Conservation (phyloP, 2,797 vertebrate genomes). For the Syngnathus acus region DNA sequence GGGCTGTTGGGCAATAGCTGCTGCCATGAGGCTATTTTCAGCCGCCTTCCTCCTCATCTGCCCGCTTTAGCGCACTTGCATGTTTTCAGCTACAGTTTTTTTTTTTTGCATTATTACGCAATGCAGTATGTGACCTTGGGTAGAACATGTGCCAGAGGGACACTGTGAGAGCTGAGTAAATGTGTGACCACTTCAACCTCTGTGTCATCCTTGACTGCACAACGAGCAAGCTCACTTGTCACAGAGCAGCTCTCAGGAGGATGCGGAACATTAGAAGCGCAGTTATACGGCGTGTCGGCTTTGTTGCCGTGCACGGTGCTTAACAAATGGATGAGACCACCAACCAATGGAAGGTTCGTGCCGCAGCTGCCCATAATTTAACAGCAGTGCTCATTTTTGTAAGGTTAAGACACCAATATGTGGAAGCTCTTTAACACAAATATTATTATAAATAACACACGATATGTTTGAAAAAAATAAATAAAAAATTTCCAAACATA, state of each 20-base stretch:
- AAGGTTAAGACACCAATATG: not conserved
- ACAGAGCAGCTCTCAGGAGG: slow-evolving; percentile 34
- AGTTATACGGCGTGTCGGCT: slow-evolving; percentile 12
- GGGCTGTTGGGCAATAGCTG: slow-evolving; percentile 36
- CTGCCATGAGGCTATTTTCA: slow-evolving; percentile 54
- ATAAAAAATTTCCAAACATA: too few relatives aligned
- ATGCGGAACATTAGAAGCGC: slow-evolving; percentile 29
- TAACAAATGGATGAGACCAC: not conserved
- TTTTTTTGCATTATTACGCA: slow-evolving; percentile 54
- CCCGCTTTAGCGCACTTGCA: slow-evolving; percentile 34
- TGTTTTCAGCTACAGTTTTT: slow-evolving; percentile 17
- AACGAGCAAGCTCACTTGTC: slow-evolving; percentile 44
- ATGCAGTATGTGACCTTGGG: slow-evolving; percentile 63
- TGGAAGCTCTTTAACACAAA: too few relatives aligned
- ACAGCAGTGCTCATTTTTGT: not conserved
- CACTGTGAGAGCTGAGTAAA: slow-evolving; percentile 50
- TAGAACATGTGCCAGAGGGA: slow-evolving; percentile 57
- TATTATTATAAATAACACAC: too few relatives aligned
- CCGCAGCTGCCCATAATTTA: not conserved
- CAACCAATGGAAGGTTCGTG: not conserved
- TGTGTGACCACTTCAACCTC: slow-evolving; percentile 61
- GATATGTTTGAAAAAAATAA: too few relatives aligned
- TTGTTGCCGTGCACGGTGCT: not conserved
- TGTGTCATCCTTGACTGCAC: slow-evolving; percentile 66
- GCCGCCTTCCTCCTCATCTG: slow-evolving; percentile 32